Evolutionary conservation across 1,140 invertebrate genomes (phyloP), one percentile per base, ranked within the genome.

Genomic region (Drosophila jambulina): DNA sequence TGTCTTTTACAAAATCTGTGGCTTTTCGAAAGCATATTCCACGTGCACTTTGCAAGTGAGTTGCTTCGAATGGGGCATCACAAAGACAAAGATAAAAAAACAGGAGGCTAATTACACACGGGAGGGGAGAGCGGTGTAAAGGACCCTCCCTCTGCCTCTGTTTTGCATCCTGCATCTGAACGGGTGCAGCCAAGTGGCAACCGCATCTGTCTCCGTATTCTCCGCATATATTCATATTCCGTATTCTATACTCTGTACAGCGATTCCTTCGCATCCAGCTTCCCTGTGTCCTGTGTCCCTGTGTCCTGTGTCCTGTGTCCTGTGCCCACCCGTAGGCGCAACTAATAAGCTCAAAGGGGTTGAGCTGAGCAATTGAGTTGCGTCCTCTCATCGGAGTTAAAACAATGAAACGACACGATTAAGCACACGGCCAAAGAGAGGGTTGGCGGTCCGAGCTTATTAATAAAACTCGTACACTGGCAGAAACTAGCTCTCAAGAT

Each of bases 341-440:
- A 59, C 76, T 78, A 78, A 78, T 78, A 78, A 78, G 76, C 76
- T 78, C 65, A 71, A 63, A 74, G 64, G 80, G 75, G 68, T 64
- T 75, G 69, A 38, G 53, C 25, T 17, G 15, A 54, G 40, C 59
- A 57, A 51, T 58, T 45, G 74, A 65, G 63, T 64, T 79, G 74
- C 64, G 75, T 65, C 62, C 71, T 82, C 78, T 82, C 78, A 77
- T 59, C 78, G 75, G 54, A 78, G 78, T 83, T 88, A 88, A 87
- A 87, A 87, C 84, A 87, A 87, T 88, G 79, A 80, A 78, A 57
- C 84, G 77, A 68, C 38, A 78, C 62, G 82, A 87, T 88, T 87
- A 86, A 86, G 65, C 82, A 85, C 76, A 65, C 46, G 40, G 38
- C 46, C 49, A 45, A 56, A 62, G 46, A n/a, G 29, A 38, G 29